Conservation (phyloP, 2,113 vertebrate species). For the Callithrix jacchus region DNA sequence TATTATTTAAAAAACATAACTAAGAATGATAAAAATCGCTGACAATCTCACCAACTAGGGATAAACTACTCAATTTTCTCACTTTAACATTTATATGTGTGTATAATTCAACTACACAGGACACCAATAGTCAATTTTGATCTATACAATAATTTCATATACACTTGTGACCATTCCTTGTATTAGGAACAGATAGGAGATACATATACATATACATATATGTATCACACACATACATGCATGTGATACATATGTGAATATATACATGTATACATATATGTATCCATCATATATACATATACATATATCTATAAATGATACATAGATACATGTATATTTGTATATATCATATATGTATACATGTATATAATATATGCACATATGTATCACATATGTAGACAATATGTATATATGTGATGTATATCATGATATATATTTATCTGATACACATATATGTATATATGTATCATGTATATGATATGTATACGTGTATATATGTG, state of each 20-base stretch:
- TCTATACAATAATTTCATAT: not conserved
- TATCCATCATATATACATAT: too few relatives aligned
- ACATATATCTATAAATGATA: too few relatives aligned
- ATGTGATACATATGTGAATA: not conserved
- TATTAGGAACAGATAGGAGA: not conserved
- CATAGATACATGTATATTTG: too few relatives aligned
- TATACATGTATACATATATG: too few relatives aligned
- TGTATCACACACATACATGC: too few relatives aligned
- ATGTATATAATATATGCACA: fast-evolving
- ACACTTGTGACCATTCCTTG: not conserved
- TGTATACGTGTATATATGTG: fast-evolving
- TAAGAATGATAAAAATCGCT: not conserved
- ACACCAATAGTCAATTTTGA: not conserved
- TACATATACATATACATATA: fast-evolving
- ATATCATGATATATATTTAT: not conserved
- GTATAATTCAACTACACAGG: not conserved
- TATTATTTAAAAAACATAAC: not conserved
- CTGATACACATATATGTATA: not conserved
- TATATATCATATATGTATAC: too few relatives aligned
- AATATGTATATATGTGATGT: not conserved
- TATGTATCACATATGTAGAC: too few relatives aligned
- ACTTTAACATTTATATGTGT: not conserved
- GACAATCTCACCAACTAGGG: not conserved
- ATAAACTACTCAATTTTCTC: not conserved
- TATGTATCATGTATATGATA: too few relatives aligned